phyloP scores from a whole-genome alignment of 1,140 invertebrate genomes.

The Zaprionus camerounensis region DNA sequence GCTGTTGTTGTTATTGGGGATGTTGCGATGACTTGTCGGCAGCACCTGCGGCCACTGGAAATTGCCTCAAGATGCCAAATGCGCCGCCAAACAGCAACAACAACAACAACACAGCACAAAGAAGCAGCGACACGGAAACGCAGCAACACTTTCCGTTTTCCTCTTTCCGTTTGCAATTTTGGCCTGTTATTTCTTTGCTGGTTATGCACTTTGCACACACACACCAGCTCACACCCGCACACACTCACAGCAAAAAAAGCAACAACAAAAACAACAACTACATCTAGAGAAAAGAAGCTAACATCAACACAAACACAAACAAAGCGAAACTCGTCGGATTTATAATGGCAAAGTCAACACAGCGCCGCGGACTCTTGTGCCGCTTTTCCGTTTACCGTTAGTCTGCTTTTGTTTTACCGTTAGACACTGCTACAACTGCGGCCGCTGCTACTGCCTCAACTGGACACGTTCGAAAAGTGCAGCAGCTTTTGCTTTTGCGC shows the following conservation, averaged over 20 bases:
- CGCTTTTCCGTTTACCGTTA: conserved; percentile 28
- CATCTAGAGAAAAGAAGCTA: conserved; percentile 44
- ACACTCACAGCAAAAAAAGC: conserved; percentile 31
- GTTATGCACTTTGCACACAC: conserved; percentile 58
- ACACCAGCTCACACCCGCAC: conserved; percentile 36
- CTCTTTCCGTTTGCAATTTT: conserved; percentile 61
- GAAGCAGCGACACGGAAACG: conserved; percentile 53
- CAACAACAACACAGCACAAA: conserved; percentile 11
- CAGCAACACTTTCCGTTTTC: conserved; percentile 78
- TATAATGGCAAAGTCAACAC: conserved; percentile 78
- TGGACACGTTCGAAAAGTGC: background rate
- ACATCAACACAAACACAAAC: conserved; percentile 71
- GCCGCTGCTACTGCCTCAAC: background rate
- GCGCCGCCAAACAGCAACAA: conserved; percentile 13
- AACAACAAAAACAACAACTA: conserved; percentile 44
- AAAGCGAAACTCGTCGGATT: conserved; percentile 61
- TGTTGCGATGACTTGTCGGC: conserved; percentile 34
- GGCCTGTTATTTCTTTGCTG: conserved; percentile 46
- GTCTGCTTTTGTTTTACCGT: conserved; percentile 28
- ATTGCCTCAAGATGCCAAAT: conserved; percentile 49
- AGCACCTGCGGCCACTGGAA: conserved; percentile 56
- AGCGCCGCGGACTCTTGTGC: conserved; percentile 60
- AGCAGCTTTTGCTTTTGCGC: conserved; percentile 59
- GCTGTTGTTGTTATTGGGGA: background rate
- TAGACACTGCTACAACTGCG: background rate